These are phyloP conservation scores for Cacoxenus indagator DNA, from an alignment of 2,888 invertebrate genomes.

Conservation along the genomic window DNA sequence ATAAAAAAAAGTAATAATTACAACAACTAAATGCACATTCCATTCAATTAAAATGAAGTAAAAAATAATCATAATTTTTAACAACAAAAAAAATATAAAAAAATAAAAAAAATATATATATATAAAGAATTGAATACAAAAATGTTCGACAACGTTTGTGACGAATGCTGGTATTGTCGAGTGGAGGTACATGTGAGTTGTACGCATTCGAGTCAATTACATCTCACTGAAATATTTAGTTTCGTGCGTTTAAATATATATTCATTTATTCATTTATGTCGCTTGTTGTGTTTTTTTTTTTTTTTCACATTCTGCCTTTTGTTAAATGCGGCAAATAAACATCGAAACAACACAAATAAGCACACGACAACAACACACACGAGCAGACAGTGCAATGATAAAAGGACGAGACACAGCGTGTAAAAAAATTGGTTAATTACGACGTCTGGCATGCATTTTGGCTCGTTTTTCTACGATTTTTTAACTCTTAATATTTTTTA, in stretches of 20 bases:
- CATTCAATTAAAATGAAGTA: neutral
- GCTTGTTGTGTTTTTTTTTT: slow-evolving; percentile 14
- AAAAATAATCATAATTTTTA: neutral
- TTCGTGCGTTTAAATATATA: neutral
- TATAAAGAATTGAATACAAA: neutral
- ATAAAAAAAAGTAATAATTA: neutral
- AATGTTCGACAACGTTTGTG: neutral
- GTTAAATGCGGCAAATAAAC: neutral
- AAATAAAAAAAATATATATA: neutral
- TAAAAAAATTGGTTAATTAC: no score
- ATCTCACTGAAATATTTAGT: slow-evolving; percentile 35
- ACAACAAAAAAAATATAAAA: neutral
- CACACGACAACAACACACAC: no score
- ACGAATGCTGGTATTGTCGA: neutral
- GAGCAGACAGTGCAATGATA: no score
- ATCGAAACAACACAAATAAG: neutral
- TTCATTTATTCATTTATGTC: slow-evolving; percentile 7
- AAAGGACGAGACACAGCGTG: no score
- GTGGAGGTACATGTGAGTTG: neutral
- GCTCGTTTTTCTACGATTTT: no score
- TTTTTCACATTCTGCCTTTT: neutral
- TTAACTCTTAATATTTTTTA: no score
- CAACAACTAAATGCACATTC: neutral
- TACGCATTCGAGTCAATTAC: slow-evolving; percentile 37
- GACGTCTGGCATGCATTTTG: no score